Evolutionary conservation across 1,140 invertebrate species (phyloP).

Genomic region (Scaptomyza graminum): DNA sequence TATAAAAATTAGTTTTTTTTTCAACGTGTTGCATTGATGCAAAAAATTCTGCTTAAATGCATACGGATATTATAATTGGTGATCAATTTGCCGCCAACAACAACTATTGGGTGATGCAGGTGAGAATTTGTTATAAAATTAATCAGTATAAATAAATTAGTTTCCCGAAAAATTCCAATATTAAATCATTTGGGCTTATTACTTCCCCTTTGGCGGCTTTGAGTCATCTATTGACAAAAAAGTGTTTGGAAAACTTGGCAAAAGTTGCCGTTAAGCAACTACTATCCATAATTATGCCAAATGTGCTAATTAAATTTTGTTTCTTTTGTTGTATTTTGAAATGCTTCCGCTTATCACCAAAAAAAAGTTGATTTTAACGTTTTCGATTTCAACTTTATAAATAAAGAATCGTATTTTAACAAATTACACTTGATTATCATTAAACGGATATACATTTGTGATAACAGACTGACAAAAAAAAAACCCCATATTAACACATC

Average conservation of each 20-base stretch:
- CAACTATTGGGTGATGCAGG: slow-evolving; percentile 84
- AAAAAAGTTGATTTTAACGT: slow-evolving; percentile 30
- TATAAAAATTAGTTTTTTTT: slow-evolving; percentile 7
- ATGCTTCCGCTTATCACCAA: slow-evolving; percentile 74
- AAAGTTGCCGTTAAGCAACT: slow-evolving; percentile 42
- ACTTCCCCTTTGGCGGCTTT: slow-evolving; percentile 19
- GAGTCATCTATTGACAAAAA: slow-evolving; percentile 12
- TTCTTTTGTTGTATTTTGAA: slow-evolving; percentile 25
- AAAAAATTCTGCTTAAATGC: slow-evolving; percentile 81
- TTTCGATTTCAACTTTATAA: slow-evolving; percentile 56
- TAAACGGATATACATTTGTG: slow-evolving; percentile 43
- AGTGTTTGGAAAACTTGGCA: slow-evolving; percentile 15
- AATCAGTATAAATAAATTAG: not conserved
- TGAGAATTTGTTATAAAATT: slow-evolving; percentile 32
- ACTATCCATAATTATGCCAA: slow-evolving; percentile 63
- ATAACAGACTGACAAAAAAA: slow-evolving; percentile 21
- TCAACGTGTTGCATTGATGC: slow-evolving; percentile 49
- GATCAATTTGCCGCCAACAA: slow-evolving; percentile 83
- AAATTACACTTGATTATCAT: slow-evolving; percentile 73
- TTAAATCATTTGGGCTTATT: not conserved
- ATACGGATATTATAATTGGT: slow-evolving; percentile 84
- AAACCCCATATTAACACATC: slow-evolving; percentile 35
- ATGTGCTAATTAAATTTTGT: slow-evolving; percentile 59
- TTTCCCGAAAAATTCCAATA: not conserved
- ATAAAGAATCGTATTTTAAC: slow-evolving; percentile 71